phyloP scores from a whole-genome alignment of 2,888 invertebrate genomes.

The Hermaeophaga mercurialis region DNA sequence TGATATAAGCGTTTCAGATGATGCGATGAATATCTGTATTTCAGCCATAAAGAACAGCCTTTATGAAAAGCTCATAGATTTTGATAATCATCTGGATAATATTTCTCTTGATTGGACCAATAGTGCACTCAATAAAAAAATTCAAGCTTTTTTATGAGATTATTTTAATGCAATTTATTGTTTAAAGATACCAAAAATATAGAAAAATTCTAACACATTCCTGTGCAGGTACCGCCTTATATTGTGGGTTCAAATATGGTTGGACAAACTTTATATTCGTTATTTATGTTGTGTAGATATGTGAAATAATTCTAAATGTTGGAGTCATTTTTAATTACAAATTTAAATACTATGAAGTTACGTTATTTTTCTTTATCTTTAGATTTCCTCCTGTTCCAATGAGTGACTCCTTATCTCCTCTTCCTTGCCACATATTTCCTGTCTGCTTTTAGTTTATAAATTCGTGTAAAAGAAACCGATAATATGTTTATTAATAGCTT shows the following conservation, averaged over 20 bases:
- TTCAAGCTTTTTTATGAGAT: conserved; percentile 55
- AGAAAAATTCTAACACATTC: conserved; percentile 10
- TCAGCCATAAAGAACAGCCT: conserved; percentile 72
- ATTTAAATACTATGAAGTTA: not conserved
- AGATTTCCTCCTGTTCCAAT: too few species aligned
- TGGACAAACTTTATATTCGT: not conserved
- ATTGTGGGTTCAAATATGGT: not conserved
- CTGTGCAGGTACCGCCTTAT: conserved; percentile 13
- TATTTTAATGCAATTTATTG: conserved; percentile 1
- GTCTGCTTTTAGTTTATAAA: too few species aligned
- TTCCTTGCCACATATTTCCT: too few species aligned
- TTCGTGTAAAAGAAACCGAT: too few species aligned
- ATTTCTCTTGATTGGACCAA: conserved; percentile 90
- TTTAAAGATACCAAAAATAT: not conserved
- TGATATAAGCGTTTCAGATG: conserved; percentile 52
- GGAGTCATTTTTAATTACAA: conserved; percentile 9
- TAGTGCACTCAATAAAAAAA: conserved; percentile 65
- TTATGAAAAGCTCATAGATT: conserved; percentile 85
- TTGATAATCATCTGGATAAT: conserved; percentile 96
- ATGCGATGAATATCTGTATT: conserved; percentile 68
- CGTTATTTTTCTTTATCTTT: not conserved
- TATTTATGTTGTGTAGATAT: conserved; percentile 14
- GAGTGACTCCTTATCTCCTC: too few species aligned
- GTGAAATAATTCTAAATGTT: conserved; percentile 10
- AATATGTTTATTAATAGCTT: too few species aligned